Conservation (phyloP, 2,888 invertebrate species). For the Nymphalis c-album region DNA sequence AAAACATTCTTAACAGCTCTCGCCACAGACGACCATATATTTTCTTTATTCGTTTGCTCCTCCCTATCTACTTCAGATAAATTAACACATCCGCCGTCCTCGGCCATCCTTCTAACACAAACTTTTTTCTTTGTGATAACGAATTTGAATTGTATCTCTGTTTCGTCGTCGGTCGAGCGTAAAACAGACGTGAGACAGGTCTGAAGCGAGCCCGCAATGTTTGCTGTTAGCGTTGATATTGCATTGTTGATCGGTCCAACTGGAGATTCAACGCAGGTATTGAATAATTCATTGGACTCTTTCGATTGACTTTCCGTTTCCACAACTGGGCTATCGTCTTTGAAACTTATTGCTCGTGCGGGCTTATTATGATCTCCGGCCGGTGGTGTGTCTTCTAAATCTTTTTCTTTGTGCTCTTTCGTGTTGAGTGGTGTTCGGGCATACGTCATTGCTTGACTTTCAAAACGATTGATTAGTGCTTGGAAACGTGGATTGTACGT, state of each 20-base stretch:
- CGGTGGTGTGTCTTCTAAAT: constrained; percentile 64
- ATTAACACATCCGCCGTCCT: constrained; percentile 50
- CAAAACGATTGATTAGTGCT: constrained; percentile 73
- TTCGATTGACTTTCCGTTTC: constrained; percentile 55
- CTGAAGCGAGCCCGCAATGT: constrained; percentile 69
- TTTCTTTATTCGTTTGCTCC: constrained; percentile 60
- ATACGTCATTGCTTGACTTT: constrained; percentile 59
- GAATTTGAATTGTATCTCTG: constrained; percentile 76
- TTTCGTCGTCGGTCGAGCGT: constrained; percentile 65
- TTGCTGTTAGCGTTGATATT: constrained; percentile 64
- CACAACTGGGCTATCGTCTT: constrained; percentile 67
- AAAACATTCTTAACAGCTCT: constrained; percentile 72
- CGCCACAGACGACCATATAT: constrained; percentile 73
- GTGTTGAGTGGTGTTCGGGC: constrained; percentile 60
- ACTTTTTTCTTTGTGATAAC: constrained; percentile 72
- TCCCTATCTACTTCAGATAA: constrained; percentile 49
- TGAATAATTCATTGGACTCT: constrained; percentile 70
- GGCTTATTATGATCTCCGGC: constrained; percentile 59
- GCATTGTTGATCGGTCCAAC: constrained; percentile 52
- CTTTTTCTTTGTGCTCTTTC: constrained; percentile 45
- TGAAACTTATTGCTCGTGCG: constrained; percentile 75
- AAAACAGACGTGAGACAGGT: constrained; percentile 65
- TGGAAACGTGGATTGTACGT: constrained; percentile 71
- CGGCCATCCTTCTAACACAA: constrained; percentile 59
- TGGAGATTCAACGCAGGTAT: constrained; percentile 63